A percentile compares a stretch with the other conserved stretches of the same genome.
Evolutionary conservation across 1,140 invertebrate genomes (phyloP).

Genomic region (Andrena cerasifolii): DNA sequence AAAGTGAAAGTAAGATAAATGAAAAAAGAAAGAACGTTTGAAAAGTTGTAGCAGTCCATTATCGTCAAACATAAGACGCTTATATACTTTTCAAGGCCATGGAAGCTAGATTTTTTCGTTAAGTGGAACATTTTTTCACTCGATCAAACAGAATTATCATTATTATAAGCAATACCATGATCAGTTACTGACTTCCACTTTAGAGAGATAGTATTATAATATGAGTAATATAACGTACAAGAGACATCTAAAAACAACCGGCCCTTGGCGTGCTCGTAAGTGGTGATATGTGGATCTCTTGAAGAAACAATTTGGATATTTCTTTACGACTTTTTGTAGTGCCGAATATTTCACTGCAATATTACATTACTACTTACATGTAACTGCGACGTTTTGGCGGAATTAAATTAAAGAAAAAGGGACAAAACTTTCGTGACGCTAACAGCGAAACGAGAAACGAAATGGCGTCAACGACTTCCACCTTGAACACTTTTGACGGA

Average conservation of each 20-base stretch:
- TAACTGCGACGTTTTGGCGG: constrained; percentile 57
- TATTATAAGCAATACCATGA: not conserved
- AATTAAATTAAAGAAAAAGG: constrained; percentile 62
- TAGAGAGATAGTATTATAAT: not conserved
- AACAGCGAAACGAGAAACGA: constrained; percentile 52
- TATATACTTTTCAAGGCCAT: constrained; percentile 39
- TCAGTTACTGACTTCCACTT: not conserved
- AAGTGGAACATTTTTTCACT: not conserved
- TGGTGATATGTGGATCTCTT: constrained; percentile 1
- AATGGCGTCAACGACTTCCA: constrained; percentile 65
- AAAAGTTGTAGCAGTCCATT: not conserved
- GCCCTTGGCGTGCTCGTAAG: constrained; percentile 20
- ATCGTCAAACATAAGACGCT: constrained; percentile 25
- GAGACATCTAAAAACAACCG: constrained; percentile 31
- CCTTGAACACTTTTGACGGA: constrained; percentile 44
- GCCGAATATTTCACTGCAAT: not conserved
- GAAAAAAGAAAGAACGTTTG: not conserved
- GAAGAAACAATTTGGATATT: not conserved
- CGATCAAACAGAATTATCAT: not conserved
- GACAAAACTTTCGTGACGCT: constrained; percentile 45
- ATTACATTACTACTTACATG: constrained; percentile 44
- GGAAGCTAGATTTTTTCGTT: constrained; percentile 16
- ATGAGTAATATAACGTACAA: constrained; percentile 7
- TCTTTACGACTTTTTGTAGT: not conserved
- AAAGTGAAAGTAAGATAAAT: constrained; percentile 8